Conservation (phyloP, 2,888 invertebrate genomes). For the Notodonta ziczac region DNA sequence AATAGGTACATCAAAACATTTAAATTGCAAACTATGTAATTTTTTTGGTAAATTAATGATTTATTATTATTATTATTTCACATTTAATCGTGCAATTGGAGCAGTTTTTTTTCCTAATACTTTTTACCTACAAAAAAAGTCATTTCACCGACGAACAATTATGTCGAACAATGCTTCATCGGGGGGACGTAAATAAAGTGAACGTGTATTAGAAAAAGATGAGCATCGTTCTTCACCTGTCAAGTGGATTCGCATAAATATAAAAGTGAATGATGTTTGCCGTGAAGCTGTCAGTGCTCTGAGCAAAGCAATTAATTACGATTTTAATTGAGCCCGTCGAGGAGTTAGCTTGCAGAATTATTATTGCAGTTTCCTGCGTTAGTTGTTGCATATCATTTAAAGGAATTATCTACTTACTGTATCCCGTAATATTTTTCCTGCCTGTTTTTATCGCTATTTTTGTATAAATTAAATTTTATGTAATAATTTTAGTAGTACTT, state of each 20-base stretch:
- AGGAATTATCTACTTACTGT: background rate
- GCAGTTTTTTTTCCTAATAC: too few species aligned
- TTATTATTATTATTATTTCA: too few species aligned
- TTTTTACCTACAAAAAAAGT: too few species aligned
- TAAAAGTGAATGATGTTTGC: constrained; percentile 77
- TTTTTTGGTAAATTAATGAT: too few species aligned
- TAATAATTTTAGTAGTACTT: too few species aligned
- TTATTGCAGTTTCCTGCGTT: constrained; percentile 49
- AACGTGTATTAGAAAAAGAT: constrained; percentile 59
- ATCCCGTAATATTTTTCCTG: background rate
- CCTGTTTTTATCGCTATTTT: too few species aligned
- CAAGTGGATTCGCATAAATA: constrained; percentile 77
- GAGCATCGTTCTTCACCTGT: constrained; percentile 69
- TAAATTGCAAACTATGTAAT: too few species aligned
- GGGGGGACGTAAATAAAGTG: constrained; percentile 41
- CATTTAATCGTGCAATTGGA: too few species aligned
- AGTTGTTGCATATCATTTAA: constrained; percentile 1
- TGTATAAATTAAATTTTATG: too few species aligned
- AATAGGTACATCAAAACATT: too few species aligned
- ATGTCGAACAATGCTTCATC: constrained; percentile 6
- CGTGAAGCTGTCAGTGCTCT: constrained; percentile 69
- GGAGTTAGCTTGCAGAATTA: constrained; percentile 60
- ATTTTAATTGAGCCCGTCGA: constrained; percentile 74
- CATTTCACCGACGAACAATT: background rate
- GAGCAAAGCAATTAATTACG: constrained; percentile 77